phyloP scores from a whole-genome alignment of 1,140 invertebrate species.

The Eulimnadia texana region DNA sequence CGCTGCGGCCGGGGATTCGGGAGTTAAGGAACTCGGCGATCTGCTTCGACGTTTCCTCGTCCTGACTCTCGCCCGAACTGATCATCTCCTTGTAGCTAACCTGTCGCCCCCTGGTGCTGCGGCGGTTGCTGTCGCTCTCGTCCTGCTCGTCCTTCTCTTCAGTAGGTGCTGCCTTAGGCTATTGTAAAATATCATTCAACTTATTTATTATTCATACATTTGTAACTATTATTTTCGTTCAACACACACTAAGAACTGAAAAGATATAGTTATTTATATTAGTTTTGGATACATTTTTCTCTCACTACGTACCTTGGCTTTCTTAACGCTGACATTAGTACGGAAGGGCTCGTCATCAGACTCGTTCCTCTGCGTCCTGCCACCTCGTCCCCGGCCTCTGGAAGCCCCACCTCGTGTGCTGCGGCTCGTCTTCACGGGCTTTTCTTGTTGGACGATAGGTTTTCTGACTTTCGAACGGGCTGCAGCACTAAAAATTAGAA shows the following conservation, averaged over 20 bases:
- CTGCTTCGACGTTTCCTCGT: not conserved
- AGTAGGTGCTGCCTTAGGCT: not conserved
- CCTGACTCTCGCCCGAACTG: conserved; percentile 5
- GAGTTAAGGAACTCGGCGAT: not conserved
- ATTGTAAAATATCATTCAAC: no score
- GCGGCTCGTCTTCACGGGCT: not conserved
- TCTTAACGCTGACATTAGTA: conserved; percentile 9
- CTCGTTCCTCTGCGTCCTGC: not conserved
- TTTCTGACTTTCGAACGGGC: not conserved
- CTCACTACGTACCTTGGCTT: conserved; percentile 6
- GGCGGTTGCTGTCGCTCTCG: not conserved
- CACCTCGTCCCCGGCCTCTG: conserved; percentile 1
- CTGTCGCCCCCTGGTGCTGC: conserved; percentile 5
- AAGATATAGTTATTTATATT: no score
- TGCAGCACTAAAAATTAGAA: not conserved
- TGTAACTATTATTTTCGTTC: no score
- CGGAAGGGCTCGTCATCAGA: conserved; percentile 11
- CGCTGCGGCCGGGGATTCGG: not conserved
- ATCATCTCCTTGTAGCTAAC: conserved; percentile 11
- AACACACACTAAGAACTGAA: no score
- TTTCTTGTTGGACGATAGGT: not conserved
- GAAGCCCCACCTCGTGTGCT: not conserved
- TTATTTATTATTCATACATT: no score
- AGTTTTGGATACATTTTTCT: no score
- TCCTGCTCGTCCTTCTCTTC: conserved; percentile 1